Percentiles rank a stretch among this genome's conserved stretches.
phyloP scores from a whole-genome alignment of 2,797 vertebrate species.

The Girardinus metallicus region DNA sequence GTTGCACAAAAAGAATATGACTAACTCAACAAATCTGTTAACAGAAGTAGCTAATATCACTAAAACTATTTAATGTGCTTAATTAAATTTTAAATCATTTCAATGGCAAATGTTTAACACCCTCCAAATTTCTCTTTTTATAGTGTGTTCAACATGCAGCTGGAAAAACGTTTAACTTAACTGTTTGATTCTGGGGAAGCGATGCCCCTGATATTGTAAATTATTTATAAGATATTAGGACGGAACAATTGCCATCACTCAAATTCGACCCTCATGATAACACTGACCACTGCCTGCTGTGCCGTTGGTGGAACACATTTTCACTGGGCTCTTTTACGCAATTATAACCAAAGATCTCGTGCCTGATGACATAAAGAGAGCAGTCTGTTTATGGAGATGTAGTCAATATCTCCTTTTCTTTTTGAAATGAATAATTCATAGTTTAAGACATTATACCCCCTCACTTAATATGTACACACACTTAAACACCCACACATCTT shows the following conservation, averaged over 20 bases:
- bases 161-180: slow-evolving; percentile 66
- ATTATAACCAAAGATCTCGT: slow-evolving; percentile 81
- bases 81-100: neutral
- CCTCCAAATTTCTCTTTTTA: neutral
- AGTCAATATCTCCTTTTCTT: slow-evolving; percentile 86
- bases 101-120: neutral
- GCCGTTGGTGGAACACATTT: slow-evolving; percentile 72
- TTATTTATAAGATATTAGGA: slow-evolving; percentile 83
- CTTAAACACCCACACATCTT: slow-evolving; percentile 83
- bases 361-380: slow-evolving; percentile 83
- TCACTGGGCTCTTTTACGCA: slow-evolving; percentile 76
- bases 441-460: slow-evolving; percentile 81
- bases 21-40: neutral
- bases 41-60: neutral
- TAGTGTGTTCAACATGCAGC: slow-evolving; percentile 57
- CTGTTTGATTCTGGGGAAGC: slow-evolving; percentile 47
- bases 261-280: slow-evolving; percentile 72
- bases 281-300: slow-evolving; percentile 76
- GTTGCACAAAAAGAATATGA: neutral
- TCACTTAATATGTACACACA: slow-evolving; percentile 82
- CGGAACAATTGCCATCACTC: slow-evolving; percentile 81
- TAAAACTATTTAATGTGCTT: neutral
- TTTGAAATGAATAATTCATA: slow-evolving; percentile 86
- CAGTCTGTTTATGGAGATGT: slow-evolving; percentile 86
- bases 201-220: slow-evolving; percentile 72